These are phyloP conservation scores for Neodiprion fabricii DNA, from an alignment of 1,140 invertebrate genomes.

Conservation along the genomic window DNA sequence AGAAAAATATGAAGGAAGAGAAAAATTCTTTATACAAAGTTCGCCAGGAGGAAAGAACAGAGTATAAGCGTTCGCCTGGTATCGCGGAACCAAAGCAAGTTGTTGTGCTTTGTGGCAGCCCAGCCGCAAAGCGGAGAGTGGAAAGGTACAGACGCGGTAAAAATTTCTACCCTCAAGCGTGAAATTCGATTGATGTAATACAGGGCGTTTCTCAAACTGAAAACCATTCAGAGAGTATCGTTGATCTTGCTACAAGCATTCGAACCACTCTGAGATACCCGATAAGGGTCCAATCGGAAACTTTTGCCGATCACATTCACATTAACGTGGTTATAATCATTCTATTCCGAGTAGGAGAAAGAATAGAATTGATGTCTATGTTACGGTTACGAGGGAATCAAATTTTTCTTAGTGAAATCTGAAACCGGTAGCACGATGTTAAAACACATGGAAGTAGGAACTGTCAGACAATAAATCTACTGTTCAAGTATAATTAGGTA, in stretches of 20 bases:
- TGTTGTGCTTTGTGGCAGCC: not conserved
- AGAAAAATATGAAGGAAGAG: not conserved
- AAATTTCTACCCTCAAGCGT: not conserved
- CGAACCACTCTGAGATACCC: too few relatives aligned
- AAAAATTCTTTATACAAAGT: not conserved
- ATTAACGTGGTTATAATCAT: too few relatives aligned
- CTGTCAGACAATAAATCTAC: not conserved
- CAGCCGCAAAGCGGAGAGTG: not conserved
- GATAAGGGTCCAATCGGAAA: too few relatives aligned
- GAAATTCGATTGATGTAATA: not conserved
- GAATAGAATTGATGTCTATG: too few relatives aligned
- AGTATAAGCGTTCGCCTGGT: not conserved
- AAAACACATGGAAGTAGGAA: too few relatives aligned
- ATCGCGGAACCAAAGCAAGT: not conserved
- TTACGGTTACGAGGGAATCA: too few relatives aligned
- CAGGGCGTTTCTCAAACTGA: not conserved
- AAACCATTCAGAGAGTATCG: not conserved
- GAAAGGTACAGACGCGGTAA: not conserved
- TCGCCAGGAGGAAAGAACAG: not conserved
- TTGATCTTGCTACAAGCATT: too few relatives aligned
- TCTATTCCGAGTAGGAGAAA: too few relatives aligned
- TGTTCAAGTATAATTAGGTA: not conserved
- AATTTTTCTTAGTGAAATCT: too few relatives aligned
- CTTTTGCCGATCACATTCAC: too few relatives aligned
- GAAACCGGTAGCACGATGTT: too few relatives aligned